A percentile compares a stretch with the other conserved stretches of the same genome.
phyloP scores from a whole-genome alignment of 2,113 vertebrate genomes.

The Charina bottae region DNA sequence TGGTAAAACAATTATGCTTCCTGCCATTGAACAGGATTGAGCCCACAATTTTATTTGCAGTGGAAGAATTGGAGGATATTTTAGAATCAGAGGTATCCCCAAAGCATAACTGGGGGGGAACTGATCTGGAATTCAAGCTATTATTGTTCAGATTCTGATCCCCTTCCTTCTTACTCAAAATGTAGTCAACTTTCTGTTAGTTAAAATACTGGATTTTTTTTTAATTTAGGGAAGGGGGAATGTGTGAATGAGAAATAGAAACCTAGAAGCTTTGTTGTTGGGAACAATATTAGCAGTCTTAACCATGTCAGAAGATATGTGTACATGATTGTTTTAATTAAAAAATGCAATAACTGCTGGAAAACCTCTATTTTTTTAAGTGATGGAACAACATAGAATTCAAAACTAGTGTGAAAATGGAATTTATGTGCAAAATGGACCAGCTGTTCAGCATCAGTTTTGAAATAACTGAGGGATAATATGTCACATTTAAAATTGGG shows the following conservation, averaged over 20 bases:
- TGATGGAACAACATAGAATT: conserved; percentile 2
- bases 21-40: conserved; percentile 4
- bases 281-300: conserved; percentile 47
- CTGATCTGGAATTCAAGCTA: conserved; percentile 45
- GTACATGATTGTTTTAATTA: not conserved
- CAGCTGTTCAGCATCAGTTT: not conserved
- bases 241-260: conserved; percentile 20
- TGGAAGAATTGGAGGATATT: fast-evolving
- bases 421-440: conserved; percentile 2
- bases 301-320: conserved; percentile 21
- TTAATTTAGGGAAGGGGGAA: conserved; percentile 19
- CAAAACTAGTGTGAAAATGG: not conserved
- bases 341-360: conserved; percentile 31
- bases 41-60: not conserved
- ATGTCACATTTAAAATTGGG: not conserved
- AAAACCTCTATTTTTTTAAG: conserved; percentile 12
- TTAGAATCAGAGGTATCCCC: conserved; percentile 8
- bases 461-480: not conserved
- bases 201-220: conserved; percentile 36
- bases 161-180: conserved; percentile 31
- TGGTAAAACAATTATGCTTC: not conserved
- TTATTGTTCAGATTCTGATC: conserved; percentile 37
- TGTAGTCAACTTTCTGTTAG: conserved; percentile 29
- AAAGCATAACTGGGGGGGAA: not conserved
- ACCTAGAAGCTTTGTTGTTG: conserved; percentile 28